Base-by-base conservation (phyloP, 1,140 invertebrate species). In the Octopus sinensis region DNA sequence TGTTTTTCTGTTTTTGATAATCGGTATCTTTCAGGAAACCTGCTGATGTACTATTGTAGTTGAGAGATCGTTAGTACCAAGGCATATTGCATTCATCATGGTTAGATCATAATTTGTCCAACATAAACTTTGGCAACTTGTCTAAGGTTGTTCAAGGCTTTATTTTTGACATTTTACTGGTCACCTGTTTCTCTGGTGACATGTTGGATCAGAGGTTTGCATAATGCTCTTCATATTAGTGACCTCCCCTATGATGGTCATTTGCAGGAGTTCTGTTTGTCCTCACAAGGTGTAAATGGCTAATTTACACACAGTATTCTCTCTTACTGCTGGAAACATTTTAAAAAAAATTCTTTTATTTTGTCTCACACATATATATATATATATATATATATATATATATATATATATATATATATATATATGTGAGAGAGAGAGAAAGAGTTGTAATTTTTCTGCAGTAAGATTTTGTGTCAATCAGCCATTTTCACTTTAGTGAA, bases 131-230 rank as follows among this genome's bases (percentile, higher is more conserved):
- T 43, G 30, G 30, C 30, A 43, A 43, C 30, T 2, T 43, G 30
- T 43, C 30, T 53, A n/a, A n/a, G 10, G 54, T 53, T 53, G 53
- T 54, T 54, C 53, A 53, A 52, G 23, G 62, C 53, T 54, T 54
- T 30, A n/a, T 43, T n/a, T 12, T 23, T 17, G 30, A 43, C 30
- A 76, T 77, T 79, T 78, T 71, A 13, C 53, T 17, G 78, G 54
- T 54, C 52, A 17, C 23, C 71, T 68, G 43, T 53, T 76, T 77
- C 81, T 73, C 77, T 30, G 53, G 81, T 84, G 83, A 84, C 83
- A 84, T 82, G 83, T 81, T 84, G 83, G 83, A 84, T 68, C 51
- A 17, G 56, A 78, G 82, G 83, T 81, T 82, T 85, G 81, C 82
- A 80, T 79, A 80, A n/a, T 71, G 43, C 78, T 62, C 53, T 80